Evolutionary conservation across 1,140 invertebrate genomes (phyloP), one percentile per base, ranked within the genome.

Genomic region (Anadara kagoshimensis): DNA sequence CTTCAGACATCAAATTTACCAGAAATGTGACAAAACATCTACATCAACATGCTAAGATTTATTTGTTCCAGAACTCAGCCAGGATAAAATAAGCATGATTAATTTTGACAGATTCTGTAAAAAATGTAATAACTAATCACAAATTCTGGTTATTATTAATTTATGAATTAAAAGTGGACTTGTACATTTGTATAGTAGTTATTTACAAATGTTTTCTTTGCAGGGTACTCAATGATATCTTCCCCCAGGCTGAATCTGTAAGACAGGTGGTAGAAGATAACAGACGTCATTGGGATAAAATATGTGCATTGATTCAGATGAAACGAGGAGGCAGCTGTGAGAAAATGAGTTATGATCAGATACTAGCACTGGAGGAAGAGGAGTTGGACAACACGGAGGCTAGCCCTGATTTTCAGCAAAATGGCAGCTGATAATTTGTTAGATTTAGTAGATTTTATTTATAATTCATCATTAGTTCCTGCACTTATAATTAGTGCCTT

Each of bases 231-330:
- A 77, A 74, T 5, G 69, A 82, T 45, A 59, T 89, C 11, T 89
- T 90, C 71, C 76, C 79, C 10, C 78, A 78, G 10, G 79, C 83
- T 11, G 49, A 78, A 16, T 69, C 63, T 11, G 79, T 85, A 18
- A 56, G 75, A 2, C 66, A 75, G 7, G 79, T 82, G 26, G 87
- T 89, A 10, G 72, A 82, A 16, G 83, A 85, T 12, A 90, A 89
- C 71, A 75, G 83, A 29, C 51, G 76, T n/a, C 85, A 86, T 69
- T 90, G 89, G 89, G 81, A 82, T 16, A 80, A 75, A 65, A 86
- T 86, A 10, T 77, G 79, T 43, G 63, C 83, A 41, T 53, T 85
- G 5, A 75, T 87, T 0, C 80, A 81, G 49, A 47, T 80, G 22
- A 78, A 75, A 14, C 65, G 79, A 51, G 82, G 82, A 8, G 81